Evolutionary conservation across 1,140 invertebrate species (phyloP).

Genomic region (Cecropterus lyciades): DNA sequence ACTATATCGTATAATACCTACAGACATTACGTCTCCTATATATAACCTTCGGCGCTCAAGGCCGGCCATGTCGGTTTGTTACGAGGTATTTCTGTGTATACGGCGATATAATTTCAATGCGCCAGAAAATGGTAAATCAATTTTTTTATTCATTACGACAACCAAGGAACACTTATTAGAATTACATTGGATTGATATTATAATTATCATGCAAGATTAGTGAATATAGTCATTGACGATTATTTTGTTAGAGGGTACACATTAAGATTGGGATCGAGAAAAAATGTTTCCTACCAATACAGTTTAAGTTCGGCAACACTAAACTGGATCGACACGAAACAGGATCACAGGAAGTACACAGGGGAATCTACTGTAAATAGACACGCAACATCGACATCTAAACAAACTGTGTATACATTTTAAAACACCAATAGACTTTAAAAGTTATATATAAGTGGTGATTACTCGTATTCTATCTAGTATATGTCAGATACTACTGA

Average conservation of each 20-base stretch:
- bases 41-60: constrained; percentile 23
- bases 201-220: not conserved
- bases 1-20: constrained; percentile 18
- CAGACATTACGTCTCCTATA: constrained; percentile 23
- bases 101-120: constrained; percentile 11
- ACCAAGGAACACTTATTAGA: constrained; percentile 19
- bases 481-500: constrained; percentile 16
- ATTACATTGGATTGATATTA: constrained; percentile 2
- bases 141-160: constrained; percentile 14
- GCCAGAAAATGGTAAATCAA: constrained; percentile 22
- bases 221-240: too few relatives aligned
- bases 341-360: constrained; percentile 16
- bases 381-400: constrained; percentile 21
- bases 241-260: not conserved
- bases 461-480: constrained; percentile 7
- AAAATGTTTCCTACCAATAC: not conserved
- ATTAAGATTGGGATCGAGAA: too few relatives aligned
- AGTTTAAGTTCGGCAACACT: not conserved
- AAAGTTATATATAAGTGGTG: constrained; percentile 14
- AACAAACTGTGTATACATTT: constrained; percentile 6
- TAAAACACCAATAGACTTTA: constrained; percentile 17
- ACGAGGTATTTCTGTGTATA: constrained; percentile 30
- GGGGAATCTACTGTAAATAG: constrained; percentile 15
- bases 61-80: constrained; percentile 21
- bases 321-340: too few relatives aligned